These are phyloP conservation scores for Arrhopalites spinosus DNA, from an alignment of 2,888 invertebrate genomes.

Conservation along the genomic window DNA sequence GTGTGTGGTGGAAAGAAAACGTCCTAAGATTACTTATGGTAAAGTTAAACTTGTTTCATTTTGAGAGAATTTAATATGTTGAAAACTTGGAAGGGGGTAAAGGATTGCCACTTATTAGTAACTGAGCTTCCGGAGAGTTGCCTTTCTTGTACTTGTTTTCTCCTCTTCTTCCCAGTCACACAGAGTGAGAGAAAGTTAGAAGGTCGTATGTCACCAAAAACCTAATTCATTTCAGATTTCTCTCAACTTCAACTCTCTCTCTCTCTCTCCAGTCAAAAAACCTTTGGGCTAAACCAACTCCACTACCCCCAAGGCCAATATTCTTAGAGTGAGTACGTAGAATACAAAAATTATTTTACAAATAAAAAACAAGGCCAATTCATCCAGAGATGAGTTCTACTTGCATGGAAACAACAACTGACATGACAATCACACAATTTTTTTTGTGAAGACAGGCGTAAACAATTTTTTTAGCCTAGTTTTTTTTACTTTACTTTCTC, in stretches of 20 bases:
- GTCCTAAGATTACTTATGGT: not conserved
- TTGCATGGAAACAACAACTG: conserved; percentile 1
- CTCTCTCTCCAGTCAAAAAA: not conserved
- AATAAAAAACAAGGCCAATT: too few relatives aligned
- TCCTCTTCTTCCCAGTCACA: not conserved
- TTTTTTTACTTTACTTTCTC: not conserved
- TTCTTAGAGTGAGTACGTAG: not conserved
- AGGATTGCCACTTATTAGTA: not conserved
- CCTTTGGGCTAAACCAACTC: not conserved
- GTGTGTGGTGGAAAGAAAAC: not conserved
- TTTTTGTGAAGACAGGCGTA: not conserved
- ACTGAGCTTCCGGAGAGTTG: not conserved
- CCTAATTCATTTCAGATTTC: conserved; percentile 17
- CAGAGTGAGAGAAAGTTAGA: not conserved
- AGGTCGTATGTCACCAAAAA: conserved; percentile 15
- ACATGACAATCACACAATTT: conserved; percentile 8
- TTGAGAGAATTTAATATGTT: conserved; percentile 12
- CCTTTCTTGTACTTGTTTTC: not conserved
- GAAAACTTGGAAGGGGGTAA: conserved; percentile 1
- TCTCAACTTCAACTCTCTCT: not conserved
- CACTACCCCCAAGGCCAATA: not conserved
- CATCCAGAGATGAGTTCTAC: too few relatives aligned
- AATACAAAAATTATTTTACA: too few relatives aligned
- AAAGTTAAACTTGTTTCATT: conserved; percentile 5
- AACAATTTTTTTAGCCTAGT: not conserved